phyloP scores from a whole-genome alignment of 2,888 invertebrate genomes.

The Reticulitermes lucifugus region DNA sequence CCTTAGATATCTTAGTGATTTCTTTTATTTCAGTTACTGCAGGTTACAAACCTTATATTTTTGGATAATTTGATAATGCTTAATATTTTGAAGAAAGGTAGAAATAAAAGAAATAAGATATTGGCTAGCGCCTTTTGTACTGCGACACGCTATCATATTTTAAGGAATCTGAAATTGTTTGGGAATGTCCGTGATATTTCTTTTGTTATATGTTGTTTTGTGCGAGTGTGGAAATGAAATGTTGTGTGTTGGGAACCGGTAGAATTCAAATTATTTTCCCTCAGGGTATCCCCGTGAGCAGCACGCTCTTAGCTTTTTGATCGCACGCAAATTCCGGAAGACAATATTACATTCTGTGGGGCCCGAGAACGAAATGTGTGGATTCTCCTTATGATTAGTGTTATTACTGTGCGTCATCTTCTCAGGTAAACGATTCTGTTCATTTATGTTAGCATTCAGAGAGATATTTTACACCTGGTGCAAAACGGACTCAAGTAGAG shows the following conservation, averaged over 20 bases:
- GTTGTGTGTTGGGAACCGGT: neutral
- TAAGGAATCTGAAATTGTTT: neutral
- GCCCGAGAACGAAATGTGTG: neutral
- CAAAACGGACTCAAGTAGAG: neutral
- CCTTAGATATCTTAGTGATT: neutral
- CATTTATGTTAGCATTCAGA: neutral
- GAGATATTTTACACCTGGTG: neutral
- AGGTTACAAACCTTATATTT: neutral
- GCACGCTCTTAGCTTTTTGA: neutral
- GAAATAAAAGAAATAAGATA: neutral
- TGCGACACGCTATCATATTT: slow-evolving; percentile 1
- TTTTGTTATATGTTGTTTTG: neutral
- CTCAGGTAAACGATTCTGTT: neutral
- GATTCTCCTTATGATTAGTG: neutral
- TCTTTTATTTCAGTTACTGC: neutral
- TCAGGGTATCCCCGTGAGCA: slow-evolving; percentile 6
- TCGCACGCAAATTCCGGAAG: slow-evolving; percentile 14
- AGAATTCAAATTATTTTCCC: slow-evolving; percentile 28
- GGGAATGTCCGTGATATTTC: neutral
- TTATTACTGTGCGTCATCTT: neutral
- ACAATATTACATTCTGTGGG: slow-evolving; percentile 5
- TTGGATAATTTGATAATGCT: slow-evolving; percentile 24
- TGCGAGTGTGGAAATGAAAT: neutral
- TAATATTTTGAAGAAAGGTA: neutral
- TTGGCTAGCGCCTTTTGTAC: neutral